Evolutionary conservation across 2,797 vertebrate species (phyloP).

Genomic region (Esox masquinongy): DNA sequence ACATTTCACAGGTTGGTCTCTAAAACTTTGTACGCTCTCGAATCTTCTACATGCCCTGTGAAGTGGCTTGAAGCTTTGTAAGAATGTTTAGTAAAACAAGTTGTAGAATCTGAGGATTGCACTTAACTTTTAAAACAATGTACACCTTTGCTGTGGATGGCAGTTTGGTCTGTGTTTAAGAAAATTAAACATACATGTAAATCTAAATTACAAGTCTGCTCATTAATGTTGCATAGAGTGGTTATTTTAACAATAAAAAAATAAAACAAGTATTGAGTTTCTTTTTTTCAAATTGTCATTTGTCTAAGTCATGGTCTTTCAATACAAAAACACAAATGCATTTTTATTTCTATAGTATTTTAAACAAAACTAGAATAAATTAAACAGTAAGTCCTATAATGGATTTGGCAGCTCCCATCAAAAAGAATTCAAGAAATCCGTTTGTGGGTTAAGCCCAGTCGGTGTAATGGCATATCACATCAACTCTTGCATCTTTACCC

Average conservation of each 20-base stretch:
- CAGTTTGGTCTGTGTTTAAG: conserved; percentile 56
- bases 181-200: conserved; percentile 51
- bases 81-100: conserved; percentile 48
- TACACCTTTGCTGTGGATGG: conserved; percentile 61
- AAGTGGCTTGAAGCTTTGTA: conserved; percentile 56
- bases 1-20: conserved; percentile 41
- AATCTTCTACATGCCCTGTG: conserved; percentile 8
- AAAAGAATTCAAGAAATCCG: background rate
- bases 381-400: background rate
- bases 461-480: background rate
- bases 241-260: conserved; percentile 81
- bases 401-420: background rate
- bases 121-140: conserved; percentile 49
- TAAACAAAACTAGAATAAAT: background rate
- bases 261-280: conserved; percentile 42
- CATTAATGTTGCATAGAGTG: conserved; percentile 69
- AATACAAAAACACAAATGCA: background rate
- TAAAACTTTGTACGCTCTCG: conserved; percentile 38
- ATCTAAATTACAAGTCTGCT: conserved; percentile 60
- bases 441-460: background rate
- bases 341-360: background rate
- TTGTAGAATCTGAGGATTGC: conserved; percentile 59
- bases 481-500: background rate
- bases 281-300: background rate
- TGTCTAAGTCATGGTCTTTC: background rate